Base-by-base conservation (phyloP, 37 sponge, comb jelly and placozoan species). In the Agelas oroides region DNA sequence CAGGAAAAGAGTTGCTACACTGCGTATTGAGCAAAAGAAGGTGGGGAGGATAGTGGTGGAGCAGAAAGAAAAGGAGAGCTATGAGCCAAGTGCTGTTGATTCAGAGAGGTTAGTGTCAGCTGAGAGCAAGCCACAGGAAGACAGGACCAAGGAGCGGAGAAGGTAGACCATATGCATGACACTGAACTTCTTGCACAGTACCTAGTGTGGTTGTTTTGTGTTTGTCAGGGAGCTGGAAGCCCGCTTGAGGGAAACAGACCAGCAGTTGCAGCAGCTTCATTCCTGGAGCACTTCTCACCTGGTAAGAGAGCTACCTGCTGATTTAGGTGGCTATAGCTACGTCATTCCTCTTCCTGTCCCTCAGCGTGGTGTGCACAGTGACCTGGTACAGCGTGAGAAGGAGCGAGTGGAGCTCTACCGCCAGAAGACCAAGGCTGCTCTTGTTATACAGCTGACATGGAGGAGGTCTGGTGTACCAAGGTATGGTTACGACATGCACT, bases 361-460 rank as follows among this genome's bases (percentile, higher is more conserved):
- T 1, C 57, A 85, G 86, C 24, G 56, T 27, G 69, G 80, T 53
- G 66, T 79, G 17, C 55, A 40, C 32, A 80, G 73, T 82, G 87
- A 79, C n/a, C 30, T 89, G 14, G 84, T 70, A 21, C 80, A 73
- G 53, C 82, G 59, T 23, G 94, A 94, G 67, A 94, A 71, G 73
- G 83, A 87, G 39, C 78, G 94, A 33, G 65, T 94, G 62, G 34
- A 52, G 32, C 59, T 86, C 36, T 83, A 87, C 68, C 66, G 94
- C 20, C 69, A 87, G 79, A 89, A 86, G 87, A 84, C 82, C 23
- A 86, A 94, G 55, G 98, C 98, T 66, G 96, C 98, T 6, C 82
- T 95, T 17, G 58, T 87, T 30, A 95, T 97, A 53, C 98, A 97
- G 62, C 81, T 93, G 27, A 89, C 96, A 36, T 97, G 96, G 98